Base-by-base conservation (phyloP, 2,888 invertebrate species). In the Heliconius erato region DNA sequence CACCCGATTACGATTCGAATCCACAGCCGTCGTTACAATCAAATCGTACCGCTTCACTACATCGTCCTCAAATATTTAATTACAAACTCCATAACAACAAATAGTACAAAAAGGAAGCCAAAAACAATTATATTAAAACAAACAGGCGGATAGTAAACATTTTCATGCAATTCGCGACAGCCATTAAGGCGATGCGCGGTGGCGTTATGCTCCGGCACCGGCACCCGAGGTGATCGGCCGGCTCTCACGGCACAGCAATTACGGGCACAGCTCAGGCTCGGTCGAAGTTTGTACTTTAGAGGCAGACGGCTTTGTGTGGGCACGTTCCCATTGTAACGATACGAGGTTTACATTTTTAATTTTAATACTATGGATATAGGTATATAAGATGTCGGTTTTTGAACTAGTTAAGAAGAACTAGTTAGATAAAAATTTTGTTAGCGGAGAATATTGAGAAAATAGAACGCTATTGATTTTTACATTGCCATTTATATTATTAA, bases 221-320 rank as follows among this genome's bases (percentile, higher is more conserved):
- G 78, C 67, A 78, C 78, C 44, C 79, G 91, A 91, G 94, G 94
- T 94, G 93, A 93, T 92, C 93, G 94, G 86, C 94, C 93, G 91
- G 91, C 91, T 93, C 93, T 92, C 92, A 92, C 92, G 91, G 91
- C 91, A 92, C 92, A 88, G 88, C 89, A 89, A 90, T 89, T 89
- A 93, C 88, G 87, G 88, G 88, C 86, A 85, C 83, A 90, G 89
- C 89, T 89, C 89, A 86, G 89, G 89, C 89, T 89, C 89, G 87
- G 89, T 88, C 88, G 90, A 92, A 65, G 74, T 65, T 65, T 71
- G 81, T 83, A 91, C 93, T 94, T 94, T 94, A 94, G 93, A 93
- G 93, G 92, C 92, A 92, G 91, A 19, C 89, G 91, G 74, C 71
- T 89, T 89, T 87, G 90, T 88, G 88, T 40, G 54, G 54, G 54